phyloP scores from a whole-genome alignment of 2,888 invertebrate species.

The Epistrophe eligans region DNA sequence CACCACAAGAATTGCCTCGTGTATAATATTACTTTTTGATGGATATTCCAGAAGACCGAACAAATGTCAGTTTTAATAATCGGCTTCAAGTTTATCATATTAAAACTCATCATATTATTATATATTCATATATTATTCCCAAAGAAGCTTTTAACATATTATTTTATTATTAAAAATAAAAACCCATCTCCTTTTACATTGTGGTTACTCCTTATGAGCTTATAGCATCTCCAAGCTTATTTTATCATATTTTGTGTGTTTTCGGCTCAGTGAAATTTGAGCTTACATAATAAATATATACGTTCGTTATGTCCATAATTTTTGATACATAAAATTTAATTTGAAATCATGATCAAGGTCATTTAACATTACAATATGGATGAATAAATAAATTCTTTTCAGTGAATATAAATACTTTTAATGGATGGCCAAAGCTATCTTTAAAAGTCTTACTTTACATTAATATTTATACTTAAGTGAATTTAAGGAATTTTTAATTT shows the following conservation, averaged over 20 bases:
- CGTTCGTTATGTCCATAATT: neutral
- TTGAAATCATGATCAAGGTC: neutral
- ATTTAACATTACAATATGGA: neutral
- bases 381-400: neutral
- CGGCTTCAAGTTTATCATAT: neutral
- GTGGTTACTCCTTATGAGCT: neutral
- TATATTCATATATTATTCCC: neutral
- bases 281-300: neutral
- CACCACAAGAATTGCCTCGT: neutral
- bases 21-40: neutral
- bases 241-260: neutral
- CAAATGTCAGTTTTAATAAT: slow-evolving; percentile 1
- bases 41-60: neutral
- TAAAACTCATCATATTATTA: neutral
- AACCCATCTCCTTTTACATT: neutral
- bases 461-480: neutral
- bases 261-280: neutral
- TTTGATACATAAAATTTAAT: neutral
- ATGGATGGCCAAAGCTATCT: too few relatives aligned
- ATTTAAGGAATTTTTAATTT: neutral
- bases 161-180: too few relatives aligned
- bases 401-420: neutral
- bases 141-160: neutral
- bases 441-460: too few relatives aligned
- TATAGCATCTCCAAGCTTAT: neutral